Percentiles rank a stretch among this genome's conserved stretches.
phyloP scores from a whole-genome alignment of 2,113 vertebrate species.

The Gymnorhina tibicen region DNA sequence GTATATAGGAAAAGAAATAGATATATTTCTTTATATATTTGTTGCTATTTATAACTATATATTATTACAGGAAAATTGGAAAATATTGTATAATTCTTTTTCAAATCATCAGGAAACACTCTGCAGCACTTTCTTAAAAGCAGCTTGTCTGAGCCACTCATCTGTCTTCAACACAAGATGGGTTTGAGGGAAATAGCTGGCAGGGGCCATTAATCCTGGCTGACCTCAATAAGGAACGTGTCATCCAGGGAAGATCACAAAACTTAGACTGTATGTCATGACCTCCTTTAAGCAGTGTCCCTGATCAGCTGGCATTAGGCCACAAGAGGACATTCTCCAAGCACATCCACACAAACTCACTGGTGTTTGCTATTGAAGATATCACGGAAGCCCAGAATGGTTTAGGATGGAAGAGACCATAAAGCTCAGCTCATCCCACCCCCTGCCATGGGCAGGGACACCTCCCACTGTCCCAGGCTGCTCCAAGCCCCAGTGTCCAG shows the following conservation, averaged over 20 bases:
- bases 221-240: slow-evolving; percentile 29
- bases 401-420: neutral
- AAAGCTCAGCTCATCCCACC: rapidly evolving
- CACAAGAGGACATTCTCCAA: neutral
- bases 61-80: neutral
- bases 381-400: neutral
- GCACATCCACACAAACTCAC: neutral
- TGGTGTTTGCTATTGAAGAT: neutral
- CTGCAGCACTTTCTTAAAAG: neutral
- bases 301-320: neutral
- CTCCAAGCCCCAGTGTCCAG: rapidly evolving
- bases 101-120: neutral
- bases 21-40: no score
- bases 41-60: no score
- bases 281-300: neutral
- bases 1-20: neutral
- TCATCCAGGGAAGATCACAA: neutral
- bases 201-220: neutral
- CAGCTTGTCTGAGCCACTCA: neutral
- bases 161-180: neutral
- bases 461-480: neutral
- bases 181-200: neutral
- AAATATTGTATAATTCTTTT: neutral
- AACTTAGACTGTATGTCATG: neutral
- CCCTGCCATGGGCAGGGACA: neutral